These are phyloP conservation scores for Lordiphosa mommai DNA, from an alignment of 1,140 invertebrate genomes.

Conservation along the genomic window DNA sequence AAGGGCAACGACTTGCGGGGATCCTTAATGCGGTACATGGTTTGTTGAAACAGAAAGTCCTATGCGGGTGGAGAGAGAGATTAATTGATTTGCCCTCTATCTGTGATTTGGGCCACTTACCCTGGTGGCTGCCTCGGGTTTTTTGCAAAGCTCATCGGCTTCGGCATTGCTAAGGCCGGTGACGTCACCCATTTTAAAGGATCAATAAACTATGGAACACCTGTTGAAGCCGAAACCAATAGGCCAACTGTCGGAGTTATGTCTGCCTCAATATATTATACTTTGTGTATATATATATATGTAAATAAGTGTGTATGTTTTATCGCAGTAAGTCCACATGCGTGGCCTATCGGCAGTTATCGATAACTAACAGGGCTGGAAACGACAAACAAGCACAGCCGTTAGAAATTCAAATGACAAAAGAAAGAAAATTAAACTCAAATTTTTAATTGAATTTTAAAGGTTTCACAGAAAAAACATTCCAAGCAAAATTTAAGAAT, in stretches of 20 bases:
- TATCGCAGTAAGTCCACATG: not conserved
- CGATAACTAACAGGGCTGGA: too few species aligned
- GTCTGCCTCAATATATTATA: slow-evolving; percentile 6
- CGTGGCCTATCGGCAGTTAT: too few species aligned
- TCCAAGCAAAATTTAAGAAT: too few species aligned
- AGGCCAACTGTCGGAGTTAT: not conserved
- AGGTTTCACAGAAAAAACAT: too few species aligned
- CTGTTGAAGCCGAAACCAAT: slow-evolving; percentile 10
- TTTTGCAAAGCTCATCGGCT: slow-evolving; percentile 84
- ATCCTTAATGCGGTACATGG: slow-evolving; percentile 97
- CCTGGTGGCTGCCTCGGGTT: slow-evolving; percentile 84
- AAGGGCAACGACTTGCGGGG: slow-evolving; percentile 92
- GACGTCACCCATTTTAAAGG: slow-evolving; percentile 81
- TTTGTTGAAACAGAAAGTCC: slow-evolving; percentile 97
- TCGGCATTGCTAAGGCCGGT: slow-evolving; percentile 84
- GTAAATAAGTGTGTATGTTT: not conserved
- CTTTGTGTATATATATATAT: not conserved
- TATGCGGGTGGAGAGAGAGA: slow-evolving; percentile 56
- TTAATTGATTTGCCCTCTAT: not conserved
- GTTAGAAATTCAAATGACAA: too few species aligned
- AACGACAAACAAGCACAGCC: too few species aligned
- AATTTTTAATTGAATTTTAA: too few species aligned
- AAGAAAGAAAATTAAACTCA: too few species aligned
- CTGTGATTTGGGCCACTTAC: slow-evolving; percentile 47
- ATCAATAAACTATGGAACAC: slow-evolving; percentile 27